phyloP scores from a whole-genome alignment of 2,113 vertebrate species.

The Elaphurus davidianus region DNA sequence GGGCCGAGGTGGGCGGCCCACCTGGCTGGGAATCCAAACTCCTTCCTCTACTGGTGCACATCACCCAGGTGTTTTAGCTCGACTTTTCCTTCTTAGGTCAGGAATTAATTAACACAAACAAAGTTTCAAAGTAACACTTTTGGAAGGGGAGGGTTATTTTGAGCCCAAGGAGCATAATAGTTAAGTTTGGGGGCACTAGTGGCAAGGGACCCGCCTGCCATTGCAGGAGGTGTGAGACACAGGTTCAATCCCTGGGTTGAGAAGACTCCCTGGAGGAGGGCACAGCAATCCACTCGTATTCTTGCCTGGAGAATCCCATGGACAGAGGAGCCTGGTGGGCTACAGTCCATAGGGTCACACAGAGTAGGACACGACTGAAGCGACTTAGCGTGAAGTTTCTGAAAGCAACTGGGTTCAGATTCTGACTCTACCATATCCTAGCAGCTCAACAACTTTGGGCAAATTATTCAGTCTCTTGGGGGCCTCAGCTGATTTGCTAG shows the following conservation, averaged over 20 bases:
- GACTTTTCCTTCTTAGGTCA: neutral
- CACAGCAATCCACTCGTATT: neutral
- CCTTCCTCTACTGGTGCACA: neutral
- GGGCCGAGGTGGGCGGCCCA: neutral
- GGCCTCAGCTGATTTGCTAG: neutral
- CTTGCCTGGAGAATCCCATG: neutral
- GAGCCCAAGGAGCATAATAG: neutral
- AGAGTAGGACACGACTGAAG: neutral
- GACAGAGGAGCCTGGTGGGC: neutral
- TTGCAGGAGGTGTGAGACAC: neutral
- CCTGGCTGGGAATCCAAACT: fast-evolving
- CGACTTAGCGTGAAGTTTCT: neutral
- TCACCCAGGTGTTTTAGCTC: neutral
- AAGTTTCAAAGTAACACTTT: neutral
- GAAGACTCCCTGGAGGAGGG: neutral
- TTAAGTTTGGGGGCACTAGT: neutral
- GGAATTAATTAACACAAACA: neutral
- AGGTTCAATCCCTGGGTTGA: neutral
- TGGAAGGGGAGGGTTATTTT: neutral
- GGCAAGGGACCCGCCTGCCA: neutral
- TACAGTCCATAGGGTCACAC: neutral
- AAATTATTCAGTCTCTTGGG: neutral
- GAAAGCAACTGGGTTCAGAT: neutral
- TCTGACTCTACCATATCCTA: neutral
- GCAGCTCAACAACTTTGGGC: neutral